Conservation (phyloP, 2,113 vertebrate genomes). For the Odobenus rosmarus region DNA sequence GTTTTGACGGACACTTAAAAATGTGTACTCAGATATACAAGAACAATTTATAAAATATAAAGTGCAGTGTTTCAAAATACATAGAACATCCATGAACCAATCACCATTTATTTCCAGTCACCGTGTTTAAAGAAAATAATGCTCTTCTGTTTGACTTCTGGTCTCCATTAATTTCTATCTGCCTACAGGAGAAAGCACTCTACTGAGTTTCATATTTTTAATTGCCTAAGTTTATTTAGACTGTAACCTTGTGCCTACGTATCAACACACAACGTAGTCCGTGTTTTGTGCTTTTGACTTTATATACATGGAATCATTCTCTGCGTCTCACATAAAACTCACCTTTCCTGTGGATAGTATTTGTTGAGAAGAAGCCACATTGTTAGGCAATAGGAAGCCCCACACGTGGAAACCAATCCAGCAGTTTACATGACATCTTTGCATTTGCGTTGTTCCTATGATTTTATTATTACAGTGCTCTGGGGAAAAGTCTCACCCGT, state of each 20-base stretch:
- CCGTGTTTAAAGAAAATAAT: neutral
- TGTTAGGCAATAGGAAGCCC: neutral
- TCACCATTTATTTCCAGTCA: neutral
- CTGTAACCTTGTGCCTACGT: no score
- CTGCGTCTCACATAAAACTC: accelerated
- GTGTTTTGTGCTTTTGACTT: neutral
- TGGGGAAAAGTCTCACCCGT: accelerated
- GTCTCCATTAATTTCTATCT: neutral
- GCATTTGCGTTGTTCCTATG: accelerated
- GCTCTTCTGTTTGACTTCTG: neutral
- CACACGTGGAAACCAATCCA: accelerated
- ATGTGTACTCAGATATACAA: neutral
- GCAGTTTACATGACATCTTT: neutral
- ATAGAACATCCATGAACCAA: neutral
- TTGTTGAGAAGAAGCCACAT: neutral
- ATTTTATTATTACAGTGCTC: no score
- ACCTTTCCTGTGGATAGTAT: neutral
- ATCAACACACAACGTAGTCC: neutral
- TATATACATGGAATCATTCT: neutral
- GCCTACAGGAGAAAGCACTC: neutral
- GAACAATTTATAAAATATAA: neutral
- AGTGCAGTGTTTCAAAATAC: neutral
- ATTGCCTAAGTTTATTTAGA: neutral
- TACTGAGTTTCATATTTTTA: neutral
- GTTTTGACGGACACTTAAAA: neutral